Percentiles rank a stretch among this genome's conserved stretches.
phyloP scores from a whole-genome alignment of 2,113 vertebrate genomes.

The Atrichornis clamosus region DNA sequence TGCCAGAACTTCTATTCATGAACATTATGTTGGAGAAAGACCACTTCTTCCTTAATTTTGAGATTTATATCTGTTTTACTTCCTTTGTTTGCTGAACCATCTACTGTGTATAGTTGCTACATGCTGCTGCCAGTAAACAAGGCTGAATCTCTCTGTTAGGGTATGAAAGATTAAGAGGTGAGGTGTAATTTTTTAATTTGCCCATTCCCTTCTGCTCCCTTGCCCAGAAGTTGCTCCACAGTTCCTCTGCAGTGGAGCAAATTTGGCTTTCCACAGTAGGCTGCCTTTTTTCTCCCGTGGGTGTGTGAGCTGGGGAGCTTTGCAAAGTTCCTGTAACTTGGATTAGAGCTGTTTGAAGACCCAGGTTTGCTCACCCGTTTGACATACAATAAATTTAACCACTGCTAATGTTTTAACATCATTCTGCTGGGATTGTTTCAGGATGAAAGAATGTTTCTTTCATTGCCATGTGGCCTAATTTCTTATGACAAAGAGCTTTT shows the following conservation, averaged over 20 bases:
- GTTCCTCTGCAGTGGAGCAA: neutral
- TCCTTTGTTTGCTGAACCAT: neutral
- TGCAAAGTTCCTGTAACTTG: neutral
- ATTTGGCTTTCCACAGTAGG: neutral
- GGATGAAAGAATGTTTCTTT: constrained; percentile 12
- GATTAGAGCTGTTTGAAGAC: neutral
- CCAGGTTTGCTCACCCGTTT: neutral
- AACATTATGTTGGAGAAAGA: neutral
- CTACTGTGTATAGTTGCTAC: neutral
- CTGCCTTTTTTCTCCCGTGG: neutral
- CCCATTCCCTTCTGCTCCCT: neutral
- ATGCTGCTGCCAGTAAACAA: neutral
- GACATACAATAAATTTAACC: neutral
- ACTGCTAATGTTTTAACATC: neutral
- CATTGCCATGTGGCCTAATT: constrained; percentile 14
- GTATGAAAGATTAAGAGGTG: neutral
- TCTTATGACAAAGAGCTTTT: constrained; percentile 26
- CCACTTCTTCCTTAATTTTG: neutral
- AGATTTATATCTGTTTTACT: neutral
- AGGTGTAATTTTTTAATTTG: neutral
- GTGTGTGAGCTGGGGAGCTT: neutral
- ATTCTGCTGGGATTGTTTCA: constrained; percentile 32
- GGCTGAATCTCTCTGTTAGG: neutral
- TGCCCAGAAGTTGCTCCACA: neutral
- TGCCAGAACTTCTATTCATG: neutral